A percentile compares a stretch with the other conserved stretches of the same genome.
phyloP scores from a whole-genome alignment of 2,797 vertebrate species.

The Hapalemur alaotrensis region DNA sequence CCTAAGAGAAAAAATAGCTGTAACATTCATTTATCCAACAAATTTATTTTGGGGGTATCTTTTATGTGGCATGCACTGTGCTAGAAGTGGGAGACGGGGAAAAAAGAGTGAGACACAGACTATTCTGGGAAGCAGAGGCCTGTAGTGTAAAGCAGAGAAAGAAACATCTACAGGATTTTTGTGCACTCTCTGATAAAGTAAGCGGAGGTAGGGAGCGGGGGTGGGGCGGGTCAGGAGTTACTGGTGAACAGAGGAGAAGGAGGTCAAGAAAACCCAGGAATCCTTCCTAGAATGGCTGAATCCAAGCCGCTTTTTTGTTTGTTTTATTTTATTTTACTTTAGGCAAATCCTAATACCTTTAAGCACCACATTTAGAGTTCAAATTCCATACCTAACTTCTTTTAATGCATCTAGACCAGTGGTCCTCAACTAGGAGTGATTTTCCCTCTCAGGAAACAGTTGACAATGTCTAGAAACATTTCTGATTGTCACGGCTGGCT shows the following conservation, averaged over 20 bases:
- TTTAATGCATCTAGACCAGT: background rate
- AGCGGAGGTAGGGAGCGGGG: too few relatives aligned
- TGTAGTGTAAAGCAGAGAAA: background rate
- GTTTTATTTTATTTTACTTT: background rate
- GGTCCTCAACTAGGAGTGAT: background rate
- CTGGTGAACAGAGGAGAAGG: background rate
- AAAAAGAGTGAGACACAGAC: background rate
- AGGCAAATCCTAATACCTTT: background rate
- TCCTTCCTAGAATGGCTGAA: background rate
- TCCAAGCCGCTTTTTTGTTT: background rate
- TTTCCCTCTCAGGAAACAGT: background rate
- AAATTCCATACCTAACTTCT: background rate
- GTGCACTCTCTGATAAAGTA: background rate
- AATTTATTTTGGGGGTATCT: background rate
- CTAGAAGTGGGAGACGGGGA: background rate
- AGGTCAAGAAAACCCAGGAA: background rate
- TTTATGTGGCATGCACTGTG: background rate
- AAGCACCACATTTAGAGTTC: background rate
- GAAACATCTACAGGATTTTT: background rate
- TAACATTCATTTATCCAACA: background rate
- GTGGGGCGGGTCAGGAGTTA: background rate
- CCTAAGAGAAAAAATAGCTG: constrained; percentile 14
- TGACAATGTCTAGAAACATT: background rate
- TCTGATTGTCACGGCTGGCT: background rate
- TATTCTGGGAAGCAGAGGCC: background rate